Conservation (phyloP, 2,113 vertebrate species). For the Menura novaehollandiae region DNA sequence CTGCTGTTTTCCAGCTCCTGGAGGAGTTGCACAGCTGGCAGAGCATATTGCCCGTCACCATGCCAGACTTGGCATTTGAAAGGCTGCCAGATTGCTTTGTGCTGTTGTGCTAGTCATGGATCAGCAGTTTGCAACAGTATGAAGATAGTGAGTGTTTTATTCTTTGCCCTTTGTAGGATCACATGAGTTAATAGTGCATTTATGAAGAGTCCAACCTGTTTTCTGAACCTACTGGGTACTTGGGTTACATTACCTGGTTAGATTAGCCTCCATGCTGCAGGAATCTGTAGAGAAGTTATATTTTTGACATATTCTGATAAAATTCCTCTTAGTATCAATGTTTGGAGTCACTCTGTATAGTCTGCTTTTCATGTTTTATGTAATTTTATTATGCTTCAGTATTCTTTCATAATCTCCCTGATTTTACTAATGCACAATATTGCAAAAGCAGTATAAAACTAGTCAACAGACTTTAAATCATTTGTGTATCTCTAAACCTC, state of each 20-base stretch:
- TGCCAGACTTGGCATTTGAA: slow-evolving; percentile 6
- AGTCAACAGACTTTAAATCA: slow-evolving; percentile 62
- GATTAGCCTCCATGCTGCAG: not conserved
- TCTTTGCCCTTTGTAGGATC: not conserved
- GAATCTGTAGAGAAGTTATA: not conserved
- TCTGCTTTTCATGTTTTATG: slow-evolving; percentile 32
- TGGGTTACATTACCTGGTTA: not conserved
- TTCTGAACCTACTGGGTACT: not conserved
- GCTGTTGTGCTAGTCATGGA: not conserved
- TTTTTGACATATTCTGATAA: not conserved
- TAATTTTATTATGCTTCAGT: slow-evolving; percentile 51
- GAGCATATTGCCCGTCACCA: slow-evolving; percentile 1
- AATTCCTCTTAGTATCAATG: not conserved
- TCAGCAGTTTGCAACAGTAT: not conserved
- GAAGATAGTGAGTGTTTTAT: not conserved
- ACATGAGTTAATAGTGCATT: not conserved
- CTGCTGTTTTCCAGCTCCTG: not conserved
- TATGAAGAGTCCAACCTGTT: not conserved
- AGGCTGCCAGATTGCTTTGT: slow-evolving; percentile 7
- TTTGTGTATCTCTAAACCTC: slow-evolving; percentile 67
- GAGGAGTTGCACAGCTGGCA: slow-evolving; percentile 33
- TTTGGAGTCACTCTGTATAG: not conserved
- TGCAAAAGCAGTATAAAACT: slow-evolving; percentile 66
- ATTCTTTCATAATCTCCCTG: slow-evolving; percentile 57
- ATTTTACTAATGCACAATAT: slow-evolving; percentile 69